A percentile compares a stretch with the other conserved stretches of the same genome.
These are phyloP conservation scores for Crenichthys baileyi DNA, from an alignment of 2,797 vertebrate genomes.

Conservation along the genomic window DNA sequence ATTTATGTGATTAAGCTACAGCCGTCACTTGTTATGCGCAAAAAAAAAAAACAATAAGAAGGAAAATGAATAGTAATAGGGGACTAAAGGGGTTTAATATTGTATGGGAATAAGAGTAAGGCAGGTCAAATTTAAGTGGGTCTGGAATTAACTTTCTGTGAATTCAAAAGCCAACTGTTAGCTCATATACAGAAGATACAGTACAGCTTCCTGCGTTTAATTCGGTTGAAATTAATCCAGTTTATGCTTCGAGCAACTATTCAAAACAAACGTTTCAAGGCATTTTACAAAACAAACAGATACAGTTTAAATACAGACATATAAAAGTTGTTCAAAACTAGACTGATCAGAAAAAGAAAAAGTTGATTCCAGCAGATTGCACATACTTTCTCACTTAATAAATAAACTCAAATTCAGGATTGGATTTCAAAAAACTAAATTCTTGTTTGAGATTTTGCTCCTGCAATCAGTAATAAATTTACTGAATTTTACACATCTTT, in stretches of 20 bases:
- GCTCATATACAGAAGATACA: too few relatives aligned
- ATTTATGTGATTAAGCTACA: constrained; percentile 6
- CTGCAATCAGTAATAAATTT: too few relatives aligned
- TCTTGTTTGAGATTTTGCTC: too few relatives aligned
- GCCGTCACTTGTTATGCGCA: neutral
- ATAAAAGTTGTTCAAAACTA: neutral
- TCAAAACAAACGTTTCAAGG: neutral
- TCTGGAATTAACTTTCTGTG: neutral
- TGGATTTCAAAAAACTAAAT: neutral
- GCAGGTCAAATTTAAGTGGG: neutral
- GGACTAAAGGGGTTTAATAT: neutral
- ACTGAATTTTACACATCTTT: too few relatives aligned
- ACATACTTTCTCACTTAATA: too few relatives aligned
- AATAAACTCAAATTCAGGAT: neutral
- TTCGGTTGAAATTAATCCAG: neutral
- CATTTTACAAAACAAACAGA: neutral
- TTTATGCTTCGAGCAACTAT: neutral
- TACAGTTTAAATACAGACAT: neutral
- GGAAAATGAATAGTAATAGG: constrained; percentile 5
- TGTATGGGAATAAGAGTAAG: neutral
- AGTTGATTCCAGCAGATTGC: neutral
- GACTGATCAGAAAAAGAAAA: neutral
- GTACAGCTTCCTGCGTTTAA: neutral
- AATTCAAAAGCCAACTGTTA: neutral
- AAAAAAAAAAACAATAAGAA: neutral